These are phyloP conservation scores for Bimastos eiseni DNA, from an alignment of 2,888 invertebrate genomes.

Conservation along the genomic window DNA sequence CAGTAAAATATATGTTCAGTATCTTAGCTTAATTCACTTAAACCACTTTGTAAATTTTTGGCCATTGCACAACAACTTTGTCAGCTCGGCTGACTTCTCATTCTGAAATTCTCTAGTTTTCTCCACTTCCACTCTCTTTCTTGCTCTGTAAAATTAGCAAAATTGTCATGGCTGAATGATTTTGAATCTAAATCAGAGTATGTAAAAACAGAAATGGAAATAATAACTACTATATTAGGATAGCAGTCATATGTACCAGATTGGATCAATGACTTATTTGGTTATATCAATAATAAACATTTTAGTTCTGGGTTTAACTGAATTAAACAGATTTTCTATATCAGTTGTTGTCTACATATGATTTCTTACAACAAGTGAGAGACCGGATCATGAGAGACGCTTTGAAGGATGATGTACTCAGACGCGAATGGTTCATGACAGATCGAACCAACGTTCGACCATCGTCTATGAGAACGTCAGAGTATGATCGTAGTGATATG, in stretches of 20 bases:
- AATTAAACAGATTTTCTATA: not conserved
- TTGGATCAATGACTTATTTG: not conserved
- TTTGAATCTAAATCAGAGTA: not conserved
- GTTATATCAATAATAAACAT: not conserved
- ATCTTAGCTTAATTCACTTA: not conserved
- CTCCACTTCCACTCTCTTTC: not conserved
- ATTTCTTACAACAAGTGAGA: slow-evolving; percentile 26
- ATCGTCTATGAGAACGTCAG: not conserved
- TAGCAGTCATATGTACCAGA: not conserved
- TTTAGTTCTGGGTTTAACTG: not conserved
- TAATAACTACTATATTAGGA: not conserved
- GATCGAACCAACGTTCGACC: not conserved
- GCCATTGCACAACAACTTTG: not conserved
- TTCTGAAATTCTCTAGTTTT: not conserved
- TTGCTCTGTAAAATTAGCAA: not conserved
- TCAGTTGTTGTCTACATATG: not conserved
- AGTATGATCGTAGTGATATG: slow-evolving; percentile 14
- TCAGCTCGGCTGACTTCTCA: not conserved
- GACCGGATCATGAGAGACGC: slow-evolving; percentile 29
- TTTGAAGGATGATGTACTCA: not conserved
- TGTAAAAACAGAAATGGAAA: not conserved
- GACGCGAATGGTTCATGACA: not conserved
- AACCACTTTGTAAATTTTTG: not conserved
- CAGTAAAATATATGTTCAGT: not conserved
- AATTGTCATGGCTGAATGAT: not conserved